Base-by-base conservation (phyloP, 2,888 invertebrate genomes). In the Hoplodrina ambigua region DNA sequence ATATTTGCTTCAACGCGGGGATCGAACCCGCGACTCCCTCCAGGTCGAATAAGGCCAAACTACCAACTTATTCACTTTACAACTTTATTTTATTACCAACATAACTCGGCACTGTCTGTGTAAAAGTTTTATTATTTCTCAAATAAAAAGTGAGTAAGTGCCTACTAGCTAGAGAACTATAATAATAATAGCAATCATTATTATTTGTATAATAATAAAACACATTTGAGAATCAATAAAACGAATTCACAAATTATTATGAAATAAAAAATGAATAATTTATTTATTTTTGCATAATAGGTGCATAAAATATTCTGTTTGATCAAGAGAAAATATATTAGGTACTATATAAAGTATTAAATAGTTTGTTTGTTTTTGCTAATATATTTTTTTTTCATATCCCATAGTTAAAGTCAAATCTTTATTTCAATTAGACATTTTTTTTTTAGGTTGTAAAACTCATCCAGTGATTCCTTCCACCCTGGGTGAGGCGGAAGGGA, bases 281-380 rank as follows among this genome's bases (percentile, higher is more conserved):
- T 46, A 46, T 17, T 17, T 67, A 25, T 44, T 74, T 81, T 81
- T 20, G 59, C 68, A 68, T 67, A 71, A n/a, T 64, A 66, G 15
- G 66, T 64, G 54, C 56, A 69, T 72, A 81, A 67, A 63, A 59
- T 44, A 25, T 37, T 75, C 2, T 80, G 53, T 80, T 76, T 78
- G 46, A 46, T 30, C 60, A 41, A 10, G n/a, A 41, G 11, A 4
- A 30, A 46, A 46, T 69, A n/a, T 30, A 58, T 49, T 30, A 7
- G 25, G 41, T 30, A 7, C 33, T n/a, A 49, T 20, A 33, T 0
- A 19, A 46, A 55, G 46, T 15, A 46, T 41, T 25, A 25, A 4
- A 2, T 11, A 0, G 56, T 69, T 19, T 52, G 69, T 73, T 56
- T n/a, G 68, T 59, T 19, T 6, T 6, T 37, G 4, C 6, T n/a